phyloP scores from a whole-genome alignment of 2,888 invertebrate species.

The Sussaba pulchella region DNA sequence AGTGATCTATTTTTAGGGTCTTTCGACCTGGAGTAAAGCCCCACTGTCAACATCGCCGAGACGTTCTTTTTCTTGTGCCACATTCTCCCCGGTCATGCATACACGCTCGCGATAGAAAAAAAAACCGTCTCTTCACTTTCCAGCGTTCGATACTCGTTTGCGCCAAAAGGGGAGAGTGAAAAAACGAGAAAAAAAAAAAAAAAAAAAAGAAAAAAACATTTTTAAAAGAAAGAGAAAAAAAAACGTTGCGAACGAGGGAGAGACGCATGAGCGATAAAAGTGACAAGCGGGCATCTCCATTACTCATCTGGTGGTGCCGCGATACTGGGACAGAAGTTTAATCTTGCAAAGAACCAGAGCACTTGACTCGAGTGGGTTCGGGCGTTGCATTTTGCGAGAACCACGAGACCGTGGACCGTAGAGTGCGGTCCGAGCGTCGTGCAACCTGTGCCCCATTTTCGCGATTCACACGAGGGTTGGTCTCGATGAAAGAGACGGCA shows the following conservation, averaged over 20 bases:
- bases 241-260: slow-evolving; percentile 16
- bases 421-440: slow-evolving; percentile 55
- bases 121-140: neutral
- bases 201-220: no score
- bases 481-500: slow-evolving; percentile 18
- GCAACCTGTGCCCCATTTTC: slow-evolving; percentile 80
- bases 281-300: slow-evolving; percentile 31
- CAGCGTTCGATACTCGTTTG: slow-evolving; percentile 13
- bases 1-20: slow-evolving; percentile 27
- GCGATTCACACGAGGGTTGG: slow-evolving; percentile 75
- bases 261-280: slow-evolving; percentile 50
- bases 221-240: slow-evolving; percentile 15
- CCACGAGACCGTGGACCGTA: neutral
- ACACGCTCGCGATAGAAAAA: neutral
- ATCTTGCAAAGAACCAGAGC: slow-evolving; percentile 70
- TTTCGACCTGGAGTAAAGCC: neutral
- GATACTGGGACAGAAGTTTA: slow-evolving; percentile 68
- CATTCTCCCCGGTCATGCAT: neutral
- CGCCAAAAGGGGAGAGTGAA: slow-evolving; percentile 39
- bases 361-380: slow-evolving; percentile 77
- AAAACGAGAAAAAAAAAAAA: neutral
- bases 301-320: slow-evolving; percentile 34
- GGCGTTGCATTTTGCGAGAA: neutral
- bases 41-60: slow-evolving; percentile 4
- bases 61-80: slow-evolving; percentile 6